Evolutionary conservation across 2,113 vertebrate species (phyloP).

Genomic region (Pelecanoides urinatrix): DNA sequence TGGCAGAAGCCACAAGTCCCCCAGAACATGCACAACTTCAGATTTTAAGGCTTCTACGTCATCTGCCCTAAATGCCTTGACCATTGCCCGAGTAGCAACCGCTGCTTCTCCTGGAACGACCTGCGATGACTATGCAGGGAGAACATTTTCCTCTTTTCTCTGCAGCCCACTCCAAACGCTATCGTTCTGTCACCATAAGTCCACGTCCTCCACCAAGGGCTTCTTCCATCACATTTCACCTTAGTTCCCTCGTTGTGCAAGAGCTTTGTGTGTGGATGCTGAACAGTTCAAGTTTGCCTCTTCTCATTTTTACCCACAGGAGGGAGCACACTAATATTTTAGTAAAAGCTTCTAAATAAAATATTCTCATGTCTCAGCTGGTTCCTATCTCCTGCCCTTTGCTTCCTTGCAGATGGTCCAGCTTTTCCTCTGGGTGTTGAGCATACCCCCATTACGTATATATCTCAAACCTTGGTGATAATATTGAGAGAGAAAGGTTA

Average conservation of each 20-base stretch:
- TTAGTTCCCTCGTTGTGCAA: not conserved
- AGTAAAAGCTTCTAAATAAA: not conserved
- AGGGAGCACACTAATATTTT: not conserved
- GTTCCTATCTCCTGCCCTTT: not conserved
- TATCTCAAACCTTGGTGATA: not conserved
- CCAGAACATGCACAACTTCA: not conserved
- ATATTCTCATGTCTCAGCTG: accelerated
- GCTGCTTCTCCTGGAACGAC: accelerated
- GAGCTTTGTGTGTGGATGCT: not conserved
- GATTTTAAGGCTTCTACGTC: not conserved
- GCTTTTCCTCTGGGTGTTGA: not conserved
- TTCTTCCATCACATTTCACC: not conserved
- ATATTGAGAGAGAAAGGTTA: not conserved
- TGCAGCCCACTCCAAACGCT: not conserved
- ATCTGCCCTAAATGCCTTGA: not conserved
- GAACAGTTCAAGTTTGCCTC: not conserved
- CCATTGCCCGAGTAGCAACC: accelerated
- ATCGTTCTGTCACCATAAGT: not conserved
- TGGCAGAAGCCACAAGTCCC: not conserved
- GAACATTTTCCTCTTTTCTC: not conserved
- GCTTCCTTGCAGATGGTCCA: not conserved
- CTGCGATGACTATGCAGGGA: accelerated
- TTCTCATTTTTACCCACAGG: not conserved
- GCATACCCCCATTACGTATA: accelerated
- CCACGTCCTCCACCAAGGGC: not conserved